Conservation (phyloP, 2,797 vertebrate genomes). For the Catharus ustulatus region DNA sequence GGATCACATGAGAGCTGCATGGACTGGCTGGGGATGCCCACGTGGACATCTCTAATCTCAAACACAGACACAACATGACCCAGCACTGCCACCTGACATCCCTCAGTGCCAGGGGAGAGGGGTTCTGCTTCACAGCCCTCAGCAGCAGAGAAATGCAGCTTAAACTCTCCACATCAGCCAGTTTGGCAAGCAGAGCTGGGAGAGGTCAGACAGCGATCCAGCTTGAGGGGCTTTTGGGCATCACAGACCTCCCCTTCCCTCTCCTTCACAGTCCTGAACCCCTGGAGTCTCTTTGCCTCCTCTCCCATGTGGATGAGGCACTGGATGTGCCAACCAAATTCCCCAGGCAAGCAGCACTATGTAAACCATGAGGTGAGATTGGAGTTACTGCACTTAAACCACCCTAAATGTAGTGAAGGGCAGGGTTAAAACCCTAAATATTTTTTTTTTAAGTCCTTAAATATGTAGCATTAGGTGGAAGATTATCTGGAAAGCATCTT, state of each 20-base stretch:
- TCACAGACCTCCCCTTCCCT: background rate
- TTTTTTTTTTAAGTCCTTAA: background rate
- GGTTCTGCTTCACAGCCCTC: background rate
- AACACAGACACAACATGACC: constrained; percentile 25
- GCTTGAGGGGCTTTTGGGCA: background rate
- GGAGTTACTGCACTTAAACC: background rate
- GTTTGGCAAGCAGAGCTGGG: accelerated
- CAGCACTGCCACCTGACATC: background rate
- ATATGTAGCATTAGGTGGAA: background rate
- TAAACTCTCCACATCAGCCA: background rate
- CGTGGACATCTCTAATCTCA: background rate
- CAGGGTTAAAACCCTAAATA: background rate
- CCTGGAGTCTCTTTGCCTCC: background rate
- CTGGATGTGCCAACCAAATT: background rate
- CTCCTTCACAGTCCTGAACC: background rate
- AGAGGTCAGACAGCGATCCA: background rate
- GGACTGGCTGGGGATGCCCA: accelerated
- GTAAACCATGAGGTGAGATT: background rate
- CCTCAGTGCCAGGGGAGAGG: background rate
- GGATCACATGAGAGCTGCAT: background rate
- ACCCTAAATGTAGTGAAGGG: accelerated
- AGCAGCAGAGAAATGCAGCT: background rate
- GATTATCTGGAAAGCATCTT: background rate
- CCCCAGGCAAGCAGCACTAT: accelerated
- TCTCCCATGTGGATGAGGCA: accelerated